Base-by-base conservation (phyloP, 2,797 vertebrate species). In the Rhynchonycteris naso region DNA sequence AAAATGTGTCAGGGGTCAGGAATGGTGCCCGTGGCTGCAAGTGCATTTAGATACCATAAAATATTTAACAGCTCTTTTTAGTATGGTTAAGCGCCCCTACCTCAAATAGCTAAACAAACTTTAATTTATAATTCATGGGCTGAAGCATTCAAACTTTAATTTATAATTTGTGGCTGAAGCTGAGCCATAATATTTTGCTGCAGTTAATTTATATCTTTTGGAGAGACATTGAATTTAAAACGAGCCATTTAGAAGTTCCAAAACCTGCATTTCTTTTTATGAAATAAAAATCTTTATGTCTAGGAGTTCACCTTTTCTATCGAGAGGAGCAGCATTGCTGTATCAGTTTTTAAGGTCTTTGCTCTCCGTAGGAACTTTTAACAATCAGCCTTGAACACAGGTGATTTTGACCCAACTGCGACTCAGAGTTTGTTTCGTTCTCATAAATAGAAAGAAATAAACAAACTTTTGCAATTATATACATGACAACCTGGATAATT, bases 41-140 rank as follows among this genome's bases (percentile, higher is more conserved):
- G 88, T 52, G 54, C 26, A 68, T 87, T 86, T 88, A 95, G 94
- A 95, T 90, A 74, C 75, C 89, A 82, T 96, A 96, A 95, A 97
- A 88, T 18, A 92, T 66, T 97, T 92, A 87, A 90, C 52, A 3
- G 95, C 95, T 90, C 65, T 74, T 76, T 35, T 65, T 85, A 63
- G 24, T 43, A 66, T 22, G 18, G 43, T 80, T 85, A 83, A 96
- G 93, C 78, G 19, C 61, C 28, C 43, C 30, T 69, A 71, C 35
- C 38, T 47, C 94, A 30, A 93, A 86, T 1, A 79, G 88, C 88
- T 95, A 94, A 95, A 88, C 69, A 93, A 96, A 74, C 72, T 76
- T 96, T 84, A 94, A 96, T 87, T 94, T 97, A 95, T n/a, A 94
- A 50, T 93, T 96, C 75, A 74, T 4, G 18, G 83, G 38, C 76